Conservation (phyloP, 1,140 invertebrate genomes). For the Cephus cinctus region DNA sequence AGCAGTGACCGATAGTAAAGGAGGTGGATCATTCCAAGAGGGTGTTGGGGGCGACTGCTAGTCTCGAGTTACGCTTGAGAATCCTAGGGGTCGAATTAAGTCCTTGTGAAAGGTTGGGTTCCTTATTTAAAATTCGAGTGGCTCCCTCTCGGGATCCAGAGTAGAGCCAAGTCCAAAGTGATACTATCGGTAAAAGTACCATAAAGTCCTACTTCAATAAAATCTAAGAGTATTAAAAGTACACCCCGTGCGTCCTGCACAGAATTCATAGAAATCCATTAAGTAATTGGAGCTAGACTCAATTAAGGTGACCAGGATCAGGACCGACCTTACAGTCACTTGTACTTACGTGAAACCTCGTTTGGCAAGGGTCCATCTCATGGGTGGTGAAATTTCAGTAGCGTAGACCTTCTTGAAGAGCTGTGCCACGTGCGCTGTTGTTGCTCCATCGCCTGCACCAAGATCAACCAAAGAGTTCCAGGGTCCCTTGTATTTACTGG, state of each 20-base stretch:
- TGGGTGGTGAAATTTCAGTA: constrained; percentile 84
- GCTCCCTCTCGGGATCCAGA: constrained; percentile 5
- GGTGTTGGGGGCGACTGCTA: too few species aligned
- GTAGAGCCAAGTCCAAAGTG: constrained; percentile 1
- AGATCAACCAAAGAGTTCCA: constrained; percentile 73
- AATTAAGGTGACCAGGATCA: too few species aligned
- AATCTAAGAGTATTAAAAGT: not conserved
- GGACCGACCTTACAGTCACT: too few species aligned
- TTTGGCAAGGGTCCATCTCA: constrained; percentile 70
- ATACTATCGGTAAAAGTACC: constrained; percentile 28
- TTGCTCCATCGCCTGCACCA: constrained; percentile 89
- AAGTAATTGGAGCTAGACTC: too few species aligned
- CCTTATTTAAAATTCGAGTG: constrained; percentile 33
- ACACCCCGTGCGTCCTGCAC: too few species aligned
- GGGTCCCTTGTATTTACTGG: constrained; percentile 44
- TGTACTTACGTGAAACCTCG: constrained; percentile 77
- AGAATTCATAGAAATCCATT: too few species aligned
- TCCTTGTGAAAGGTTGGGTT: constrained; percentile 20
- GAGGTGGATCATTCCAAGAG: too few species aligned
- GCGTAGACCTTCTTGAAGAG: constrained; percentile 74
- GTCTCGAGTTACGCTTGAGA: too few species aligned
- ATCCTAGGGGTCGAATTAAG: too few species aligned
- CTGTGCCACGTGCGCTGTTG: constrained; percentile 73
- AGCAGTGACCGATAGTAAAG: too few species aligned
- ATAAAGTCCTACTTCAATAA: constrained; percentile 42